Base-by-base conservation (phyloP, 2,797 vertebrate species). In the Epinephelus awoara region DNA sequence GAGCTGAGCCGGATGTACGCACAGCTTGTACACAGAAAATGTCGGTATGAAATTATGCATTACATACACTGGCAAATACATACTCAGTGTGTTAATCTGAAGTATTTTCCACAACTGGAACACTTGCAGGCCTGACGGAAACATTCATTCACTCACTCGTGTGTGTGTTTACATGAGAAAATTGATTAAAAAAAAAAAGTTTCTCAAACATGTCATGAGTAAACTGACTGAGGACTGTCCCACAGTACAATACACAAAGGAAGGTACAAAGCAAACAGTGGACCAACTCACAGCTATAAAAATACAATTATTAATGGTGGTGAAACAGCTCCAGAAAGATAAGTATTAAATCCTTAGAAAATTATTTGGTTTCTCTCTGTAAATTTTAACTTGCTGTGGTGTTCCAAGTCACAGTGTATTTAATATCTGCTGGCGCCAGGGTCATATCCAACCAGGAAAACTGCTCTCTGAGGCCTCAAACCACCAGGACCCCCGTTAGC, bases 1-100 rank as follows among this genome's bases (percentile, higher is more conserved):
- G 62, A 70, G 72, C 71, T 21, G 67, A 59, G 49, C 55, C 52
- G 25, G 74, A 72, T 34, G 56, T n/a, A 46, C 23, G 23, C 62
- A 34, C 15, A 49, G 42, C 34, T 72, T 25, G n/a, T 15, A 74
- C 23, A 57, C 54, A 61, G 18, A n/a, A 64, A 69, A 63, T 17
- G 57, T 15, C 34, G 23, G 13, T 7, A 57, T 47, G n/a, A 78
- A 58, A 66, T 64, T 3, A 66, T 12, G 58, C 14, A 40, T 68
- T 27, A 25, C 67, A 58, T 54, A 61, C 27, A 49, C 11, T 25
- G 17, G 46, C 29, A 47, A 71, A 64, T 44, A 71, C 42, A 21
- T 50, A 49, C 23, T 65, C 5, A 40, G 4, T 44, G 50, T n/a
- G 15, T 46, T 56, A 6, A 46, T 10, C 15, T 52, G 1, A 29